Evolutionary conservation across 2,888 invertebrate genomes (phyloP), one percentile per base, ranked within the genome.

Genomic region (Gymnoscelis rufifasciata): DNA sequence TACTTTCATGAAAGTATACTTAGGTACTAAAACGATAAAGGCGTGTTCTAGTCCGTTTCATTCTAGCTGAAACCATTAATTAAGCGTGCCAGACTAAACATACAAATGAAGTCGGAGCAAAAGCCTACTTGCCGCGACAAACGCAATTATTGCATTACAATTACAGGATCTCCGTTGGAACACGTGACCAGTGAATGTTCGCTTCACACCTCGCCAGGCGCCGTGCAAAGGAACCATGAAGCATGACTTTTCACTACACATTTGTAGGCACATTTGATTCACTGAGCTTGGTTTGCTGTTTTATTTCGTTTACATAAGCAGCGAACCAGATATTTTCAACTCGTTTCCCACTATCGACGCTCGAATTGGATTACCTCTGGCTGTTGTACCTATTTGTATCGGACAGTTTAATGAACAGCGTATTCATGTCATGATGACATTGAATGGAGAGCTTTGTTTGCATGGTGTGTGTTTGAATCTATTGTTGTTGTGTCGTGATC

Each of bases 251-350:
- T 2, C 19, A 3, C 5, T 19, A 19, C 19, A n/a, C n/a, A n/a
- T n/a, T 19, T 19, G 19, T 5, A 2, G 14, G 6, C 11, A 11
- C n/a, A 10, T 15, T 33, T 15, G 19, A 11, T 35, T 35, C 35
- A 19, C 7, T 23, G 19, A 19, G 19, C 35, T 10, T 10, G 19
- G 19, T 5, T 19, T 19, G 19, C 5, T 19, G 19, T 3, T 19
- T 35, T 35, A 35, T 35, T 19, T 33, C 11, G 33, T 19, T 19
- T 35, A 15, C 35, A 35, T 23, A 19, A 23, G 11, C 19, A 35
- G 7, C 35, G 35, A 19, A n/a, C 15, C 33, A 35, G 19, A 10
- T 14, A 14, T 31, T 31, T 31, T 14, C 31, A 7, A 11, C 31
- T 1, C 7, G 14, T 33, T 31, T 33, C 31, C n/a, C 8, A 15